These are phyloP conservation scores for Plutomurus gul DNA, from an alignment of 1,140 invertebrate species.

Conservation along the genomic window DNA sequence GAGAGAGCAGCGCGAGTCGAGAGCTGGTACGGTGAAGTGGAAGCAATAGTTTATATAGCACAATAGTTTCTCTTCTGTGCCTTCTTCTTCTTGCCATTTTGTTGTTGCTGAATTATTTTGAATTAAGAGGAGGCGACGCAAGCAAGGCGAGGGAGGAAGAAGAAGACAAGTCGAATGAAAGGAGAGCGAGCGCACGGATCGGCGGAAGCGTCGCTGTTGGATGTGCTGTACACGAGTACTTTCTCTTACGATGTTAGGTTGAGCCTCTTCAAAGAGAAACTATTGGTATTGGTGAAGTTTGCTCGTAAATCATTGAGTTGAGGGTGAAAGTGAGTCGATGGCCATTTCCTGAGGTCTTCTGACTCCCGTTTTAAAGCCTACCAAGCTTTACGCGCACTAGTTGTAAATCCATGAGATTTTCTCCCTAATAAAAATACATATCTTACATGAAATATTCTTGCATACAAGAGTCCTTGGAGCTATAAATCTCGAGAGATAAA, in stretches of 20 bases:
- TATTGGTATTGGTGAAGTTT: conserved; percentile 18
- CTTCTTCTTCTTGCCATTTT: neutral
- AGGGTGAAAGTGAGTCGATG: conserved; percentile 12
- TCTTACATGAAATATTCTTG: conserved; percentile 24
- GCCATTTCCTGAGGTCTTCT: conserved; percentile 2
- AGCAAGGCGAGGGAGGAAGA: neutral
- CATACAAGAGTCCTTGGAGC: conserved; percentile 3
- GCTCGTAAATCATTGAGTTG: conserved; percentile 26
- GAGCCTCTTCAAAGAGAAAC: conserved; percentile 15
- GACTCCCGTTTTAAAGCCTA: conserved; percentile 4
- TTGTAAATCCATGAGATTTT: neutral
- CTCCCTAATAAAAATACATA: neutral
- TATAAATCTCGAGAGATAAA: conserved; percentile 9
- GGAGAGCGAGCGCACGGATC: neutral
- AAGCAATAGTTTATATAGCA: neutral
- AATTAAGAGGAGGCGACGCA: neutral
- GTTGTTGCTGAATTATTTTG: conserved; percentile 6
- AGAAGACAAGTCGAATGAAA: neutral
- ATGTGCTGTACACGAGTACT: neutral
- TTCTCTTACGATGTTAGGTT: neutral
- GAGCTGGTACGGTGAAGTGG: neutral
- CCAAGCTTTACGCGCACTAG: neutral
- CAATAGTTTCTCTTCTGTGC: too few species aligned
- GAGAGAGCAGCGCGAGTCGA: neutral
- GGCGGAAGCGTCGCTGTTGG: neutral